Evolutionary conservation across 1,140 invertebrate species (phyloP).

Genomic region (Zaprionus inermis): DNA sequence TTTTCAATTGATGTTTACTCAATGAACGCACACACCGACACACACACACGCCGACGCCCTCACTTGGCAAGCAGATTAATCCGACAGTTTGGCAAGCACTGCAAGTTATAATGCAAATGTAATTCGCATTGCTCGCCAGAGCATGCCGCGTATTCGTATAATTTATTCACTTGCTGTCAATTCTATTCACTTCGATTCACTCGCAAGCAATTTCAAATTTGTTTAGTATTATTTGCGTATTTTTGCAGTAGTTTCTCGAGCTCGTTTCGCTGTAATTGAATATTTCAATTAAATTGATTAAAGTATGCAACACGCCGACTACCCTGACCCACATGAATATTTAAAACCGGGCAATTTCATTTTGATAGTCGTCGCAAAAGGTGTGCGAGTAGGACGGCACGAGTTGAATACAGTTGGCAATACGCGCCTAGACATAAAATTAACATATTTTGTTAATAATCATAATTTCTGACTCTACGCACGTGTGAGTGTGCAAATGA

Average conservation of each 20-base stretch:
- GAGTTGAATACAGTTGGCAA: slow-evolving; percentile 29
- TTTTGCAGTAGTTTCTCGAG: neutral
- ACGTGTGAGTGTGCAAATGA: slow-evolving; percentile 9
- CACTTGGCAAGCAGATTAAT: slow-evolving; percentile 30
- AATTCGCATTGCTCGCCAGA: slow-evolving; percentile 20
- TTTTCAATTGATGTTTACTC: slow-evolving; percentile 59
- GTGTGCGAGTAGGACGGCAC: neutral
- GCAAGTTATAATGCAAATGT: slow-evolving; percentile 70
- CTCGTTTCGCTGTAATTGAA: slow-evolving; percentile 49
- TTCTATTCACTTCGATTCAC: neutral
- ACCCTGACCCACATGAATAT: slow-evolving; percentile 60
- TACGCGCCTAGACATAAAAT: slow-evolving; percentile 75
- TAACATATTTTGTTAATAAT: slow-evolving; percentile 82
- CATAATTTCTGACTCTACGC: slow-evolving; percentile 59
- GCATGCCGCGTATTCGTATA: neutral
- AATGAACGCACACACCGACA: slow-evolving; percentile 17
- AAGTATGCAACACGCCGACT: slow-evolving; percentile 48
- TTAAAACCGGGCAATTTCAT: slow-evolving; percentile 72
- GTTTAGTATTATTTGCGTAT: slow-evolving; percentile 26
- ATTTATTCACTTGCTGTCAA: neutral
- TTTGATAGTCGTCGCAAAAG: slow-evolving; percentile 29
- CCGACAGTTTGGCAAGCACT: slow-evolving; percentile 60
- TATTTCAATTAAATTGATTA: slow-evolving; percentile 75
- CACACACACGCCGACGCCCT: neutral
- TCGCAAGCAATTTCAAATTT: neutral